Evolutionary conservation across 2,888 invertebrate genomes (phyloP).

Genomic region (Mellilla xanthometata): DNA sequence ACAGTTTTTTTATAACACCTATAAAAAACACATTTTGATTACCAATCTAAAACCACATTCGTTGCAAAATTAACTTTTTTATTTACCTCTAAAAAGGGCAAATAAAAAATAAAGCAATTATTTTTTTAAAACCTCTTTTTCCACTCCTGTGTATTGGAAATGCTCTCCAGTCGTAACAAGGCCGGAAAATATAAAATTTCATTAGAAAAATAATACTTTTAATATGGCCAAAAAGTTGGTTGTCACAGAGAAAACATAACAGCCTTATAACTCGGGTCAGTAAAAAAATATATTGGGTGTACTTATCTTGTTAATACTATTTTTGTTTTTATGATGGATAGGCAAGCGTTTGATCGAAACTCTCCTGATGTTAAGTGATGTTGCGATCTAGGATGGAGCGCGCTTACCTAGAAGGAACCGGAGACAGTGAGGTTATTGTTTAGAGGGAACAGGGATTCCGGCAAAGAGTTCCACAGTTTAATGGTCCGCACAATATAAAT

Average conservation of each 20-base stretch:
- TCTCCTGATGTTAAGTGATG: no score
- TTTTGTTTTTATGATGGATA: no score
- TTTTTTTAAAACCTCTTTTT: constrained; percentile 14
- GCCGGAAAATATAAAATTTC: constrained; percentile 11
- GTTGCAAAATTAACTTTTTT: neutral
- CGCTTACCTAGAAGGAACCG: no score
- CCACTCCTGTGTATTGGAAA: constrained; percentile 8
- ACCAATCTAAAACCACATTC: neutral
- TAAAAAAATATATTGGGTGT: no score
- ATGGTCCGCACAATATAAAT: no score
- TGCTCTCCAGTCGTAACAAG: constrained; percentile 9
- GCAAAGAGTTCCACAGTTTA: no score
- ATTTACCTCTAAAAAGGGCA: constrained; percentile 9
- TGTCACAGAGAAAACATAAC: neutral
- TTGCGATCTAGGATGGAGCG: no score
- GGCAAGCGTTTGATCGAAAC: no score
- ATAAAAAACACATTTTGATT: neutral
- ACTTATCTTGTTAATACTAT: no score
- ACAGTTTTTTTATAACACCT: neutral
- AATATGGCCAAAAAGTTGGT: constrained; percentile 5
- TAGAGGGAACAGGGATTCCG: no score
- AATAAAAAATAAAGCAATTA: constrained; percentile 16
- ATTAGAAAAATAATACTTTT: constrained; percentile 15
- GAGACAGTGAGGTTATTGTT: no score
- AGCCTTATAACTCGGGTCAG: no score